These are phyloP conservation scores for Argyra leucocephala DNA, from an alignment of 2,888 invertebrate species.

Conservation along the genomic window DNA sequence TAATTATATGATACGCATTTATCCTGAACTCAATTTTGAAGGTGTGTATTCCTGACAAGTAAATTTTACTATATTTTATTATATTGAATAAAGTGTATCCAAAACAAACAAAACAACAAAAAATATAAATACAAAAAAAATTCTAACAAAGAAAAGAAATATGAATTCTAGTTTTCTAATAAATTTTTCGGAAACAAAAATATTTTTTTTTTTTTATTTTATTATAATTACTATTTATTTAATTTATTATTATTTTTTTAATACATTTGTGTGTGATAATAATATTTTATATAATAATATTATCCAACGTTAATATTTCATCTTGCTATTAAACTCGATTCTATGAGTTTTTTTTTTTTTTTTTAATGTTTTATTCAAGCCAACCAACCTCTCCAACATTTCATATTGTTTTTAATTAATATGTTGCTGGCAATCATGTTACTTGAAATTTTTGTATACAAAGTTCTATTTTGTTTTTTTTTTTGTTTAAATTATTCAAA, in stretches of 20 bases:
- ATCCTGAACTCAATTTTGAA: background rate
- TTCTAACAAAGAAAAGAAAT: too few relatives aligned
- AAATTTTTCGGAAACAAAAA: too few relatives aligned
- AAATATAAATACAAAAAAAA: too few relatives aligned
- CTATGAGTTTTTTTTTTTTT: background rate
- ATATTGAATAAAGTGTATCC: background rate
- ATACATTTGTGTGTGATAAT: background rate
- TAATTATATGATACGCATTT: conserved; percentile 4
- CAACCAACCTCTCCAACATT: background rate
- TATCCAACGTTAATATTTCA: background rate
- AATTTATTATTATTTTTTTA: too few relatives aligned
- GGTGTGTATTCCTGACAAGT: background rate
- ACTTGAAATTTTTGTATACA: background rate
- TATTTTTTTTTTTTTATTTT: too few relatives aligned
- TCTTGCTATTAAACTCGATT: background rate
- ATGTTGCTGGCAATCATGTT: background rate
- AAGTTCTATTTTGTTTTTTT: too few relatives aligned
- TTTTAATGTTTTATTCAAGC: background rate
- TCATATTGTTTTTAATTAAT: background rate
- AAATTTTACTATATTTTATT: background rate
- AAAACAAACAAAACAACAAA: too few relatives aligned
- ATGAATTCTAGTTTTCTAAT: too few relatives aligned
- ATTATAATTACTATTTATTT: too few relatives aligned
- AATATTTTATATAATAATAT: background rate
- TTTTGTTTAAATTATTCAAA: too few relatives aligned